Evolutionary conservation across 64 coral and sea anemone genomes (phyloP), one percentile per base, ranked within the genome.

Genomic region (Porites australiensis): DNA sequence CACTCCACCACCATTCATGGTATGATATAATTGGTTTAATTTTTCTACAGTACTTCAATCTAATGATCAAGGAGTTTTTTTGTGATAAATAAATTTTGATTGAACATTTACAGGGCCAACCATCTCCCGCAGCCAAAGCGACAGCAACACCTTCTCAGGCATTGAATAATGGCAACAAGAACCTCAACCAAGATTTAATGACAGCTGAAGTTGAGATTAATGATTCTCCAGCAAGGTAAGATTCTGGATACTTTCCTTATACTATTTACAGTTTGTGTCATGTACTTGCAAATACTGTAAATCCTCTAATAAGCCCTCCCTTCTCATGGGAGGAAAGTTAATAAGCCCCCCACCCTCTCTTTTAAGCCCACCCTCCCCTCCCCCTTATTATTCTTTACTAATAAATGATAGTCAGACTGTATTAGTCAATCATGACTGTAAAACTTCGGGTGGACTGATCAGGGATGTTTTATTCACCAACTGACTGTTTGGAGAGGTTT

Each of bases 141-240:
- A 64, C 87, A 10, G 73, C 74, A 11, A 60, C 89, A 3, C 50
- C 79, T 47, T 59, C 90, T 66, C 5, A 74, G 12, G 15, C 22
- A 37, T 16, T 54, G 8, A 89, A 83, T 18, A 69, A 65, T 74
- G 64, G 78, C 20, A 86, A 46, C 45, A 76, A 75, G 21, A 51
- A 37, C 73, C 3, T 74, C 0, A 53, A 22, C 52, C 90, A 93
- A 61, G 90, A 95, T 13, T 79, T 88, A 2, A 70, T 95, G 44
- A 96, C 85, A 73, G 96, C 94, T 19, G 94, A 98, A 91, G 87
- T 98, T 64, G 96, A 98, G 18, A 89, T 98, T 6, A 98, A 98
- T 93, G 94, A 98, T 74, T 98, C 96, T 59, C 90, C 96, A 11
- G 82, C 82, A 13, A 93, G 96, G 96, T 98, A 69, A 27, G 12